A percentile compares a stretch with the other conserved stretches of the same genome.
Evolutionary conservation across 2,797 vertebrate genomes (phyloP).

Genomic region (Peromyscus eremicus): DNA sequence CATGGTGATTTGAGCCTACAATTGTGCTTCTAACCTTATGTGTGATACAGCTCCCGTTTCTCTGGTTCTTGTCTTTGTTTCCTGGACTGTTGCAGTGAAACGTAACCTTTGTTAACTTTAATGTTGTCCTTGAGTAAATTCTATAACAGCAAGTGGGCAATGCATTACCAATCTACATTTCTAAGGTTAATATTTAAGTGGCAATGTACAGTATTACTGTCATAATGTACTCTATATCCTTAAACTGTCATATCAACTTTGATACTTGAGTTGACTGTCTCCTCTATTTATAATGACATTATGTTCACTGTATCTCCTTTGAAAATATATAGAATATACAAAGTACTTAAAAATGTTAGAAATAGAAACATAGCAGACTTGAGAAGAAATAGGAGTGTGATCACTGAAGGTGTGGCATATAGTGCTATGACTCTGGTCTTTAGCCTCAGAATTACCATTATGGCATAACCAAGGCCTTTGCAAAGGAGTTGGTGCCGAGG

Average conservation of each 20-base stretch:
- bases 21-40: conserved; percentile 23
- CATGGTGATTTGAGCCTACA: not conserved
- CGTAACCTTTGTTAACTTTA: not conserved
- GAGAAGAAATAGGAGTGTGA: not conserved
- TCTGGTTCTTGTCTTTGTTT: not conserved
- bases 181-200: not conserved
- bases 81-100: not conserved
- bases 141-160: not conserved
- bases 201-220: not conserved
- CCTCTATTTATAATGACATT: not conserved
- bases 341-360: not conserved
- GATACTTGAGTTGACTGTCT: not conserved
- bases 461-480: not conserved
- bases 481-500: not conserved
- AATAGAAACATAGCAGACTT: not conserved
- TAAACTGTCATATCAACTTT: not conserved
- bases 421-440: not conserved
- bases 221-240: not conserved
- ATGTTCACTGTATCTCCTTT: not conserved
- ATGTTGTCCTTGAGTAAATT: not conserved
- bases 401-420: not conserved
- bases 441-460: not conserved
- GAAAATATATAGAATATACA: not conserved
- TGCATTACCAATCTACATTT: not conserved
- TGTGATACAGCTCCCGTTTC: not conserved